A percentile compares a stretch with the other conserved stretches of the same genome.
Evolutionary conservation across 2,797 vertebrate species (phyloP).

Genomic region (Acanthornis magna): DNA sequence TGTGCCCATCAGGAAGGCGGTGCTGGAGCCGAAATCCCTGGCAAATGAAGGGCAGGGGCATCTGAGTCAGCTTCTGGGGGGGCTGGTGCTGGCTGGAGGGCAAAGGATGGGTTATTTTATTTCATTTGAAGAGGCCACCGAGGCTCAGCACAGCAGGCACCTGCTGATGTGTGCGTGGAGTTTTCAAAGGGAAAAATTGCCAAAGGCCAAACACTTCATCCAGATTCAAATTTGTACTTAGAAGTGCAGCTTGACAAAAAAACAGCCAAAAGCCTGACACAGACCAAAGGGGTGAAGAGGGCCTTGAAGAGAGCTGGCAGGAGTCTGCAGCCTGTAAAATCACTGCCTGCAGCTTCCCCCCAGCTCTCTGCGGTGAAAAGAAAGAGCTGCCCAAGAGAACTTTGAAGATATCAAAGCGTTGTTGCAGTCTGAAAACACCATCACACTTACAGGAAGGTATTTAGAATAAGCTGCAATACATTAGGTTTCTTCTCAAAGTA

Average conservation of each 20-base stretch:
- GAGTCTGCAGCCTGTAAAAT: background rate
- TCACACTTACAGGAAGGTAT: background rate
- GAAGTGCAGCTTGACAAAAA: background rate
- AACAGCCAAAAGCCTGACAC: background rate
- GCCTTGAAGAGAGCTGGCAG: background rate
- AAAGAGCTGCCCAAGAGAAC: constrained; percentile 8
- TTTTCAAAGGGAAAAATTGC: background rate
- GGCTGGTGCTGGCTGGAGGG: background rate
- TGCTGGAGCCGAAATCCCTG: background rate
- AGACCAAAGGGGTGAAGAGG: constrained; percentile 10
- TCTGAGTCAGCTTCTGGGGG: background rate
- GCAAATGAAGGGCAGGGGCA: background rate
- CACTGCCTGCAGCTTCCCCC: background rate
- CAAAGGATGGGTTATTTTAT: background rate
- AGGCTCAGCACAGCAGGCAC: background rate
- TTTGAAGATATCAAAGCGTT: constrained; percentile 23
- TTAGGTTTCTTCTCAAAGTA: background rate
- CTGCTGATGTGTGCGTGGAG: background rate
- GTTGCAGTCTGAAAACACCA: background rate
- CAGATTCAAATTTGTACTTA: background rate
- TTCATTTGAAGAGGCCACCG: background rate
- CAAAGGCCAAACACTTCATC: background rate
- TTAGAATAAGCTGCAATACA: constrained; percentile 29
- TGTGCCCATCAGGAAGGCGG: rapidly evolving
- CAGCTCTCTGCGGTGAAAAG: background rate